A percentile compares a stretch with the other conserved stretches of the same genome.
Conservation (phyloP, 2,888 invertebrate genomes). For the Mimas tiliae region DNA sequence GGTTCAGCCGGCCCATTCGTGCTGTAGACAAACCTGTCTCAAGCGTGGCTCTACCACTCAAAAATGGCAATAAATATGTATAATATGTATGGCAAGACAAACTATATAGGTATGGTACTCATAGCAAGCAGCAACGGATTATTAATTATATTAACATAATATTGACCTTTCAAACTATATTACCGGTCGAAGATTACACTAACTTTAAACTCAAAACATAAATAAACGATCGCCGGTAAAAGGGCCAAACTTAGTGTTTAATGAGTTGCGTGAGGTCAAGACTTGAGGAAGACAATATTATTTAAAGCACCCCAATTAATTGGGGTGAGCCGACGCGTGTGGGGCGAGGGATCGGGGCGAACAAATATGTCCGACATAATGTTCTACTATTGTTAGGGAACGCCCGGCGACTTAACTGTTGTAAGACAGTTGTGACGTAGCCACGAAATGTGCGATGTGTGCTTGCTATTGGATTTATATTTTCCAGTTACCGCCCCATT, state of each 20-base stretch:
- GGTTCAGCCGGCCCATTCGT: too few relatives aligned
- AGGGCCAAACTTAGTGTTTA: slow-evolving; percentile 26
- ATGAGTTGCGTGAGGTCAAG: slow-evolving; percentile 26
- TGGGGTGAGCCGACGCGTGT: slow-evolving; percentile 34
- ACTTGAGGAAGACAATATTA: slow-evolving; percentile 36
- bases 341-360: slow-evolving; percentile 33
- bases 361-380: slow-evolving; percentile 57
- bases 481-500: too few relatives aligned
- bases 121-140: not conserved
- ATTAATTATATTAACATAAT: not conserved
- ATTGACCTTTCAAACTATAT: not conserved
- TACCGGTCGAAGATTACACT: not conserved
- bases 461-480: not conserved
- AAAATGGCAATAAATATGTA: too few relatives aligned
- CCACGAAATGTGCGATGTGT: slow-evolving; percentile 39
- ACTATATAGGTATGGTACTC: too few relatives aligned
- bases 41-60: too few relatives aligned
- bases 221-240: slow-evolving; percentile 28
- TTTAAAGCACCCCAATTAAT: slow-evolving; percentile 39
- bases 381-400: slow-evolving; percentile 62
- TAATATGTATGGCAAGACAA: too few relatives aligned
- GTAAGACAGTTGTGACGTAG: slow-evolving; percentile 53
- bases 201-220: slow-evolving; percentile 20
- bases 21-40: too few relatives aligned
- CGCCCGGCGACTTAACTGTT: slow-evolving; percentile 58